Evolutionary conservation across 2,113 vertebrate species (phyloP).

Genomic region (Oxyruncus cristatus): DNA sequence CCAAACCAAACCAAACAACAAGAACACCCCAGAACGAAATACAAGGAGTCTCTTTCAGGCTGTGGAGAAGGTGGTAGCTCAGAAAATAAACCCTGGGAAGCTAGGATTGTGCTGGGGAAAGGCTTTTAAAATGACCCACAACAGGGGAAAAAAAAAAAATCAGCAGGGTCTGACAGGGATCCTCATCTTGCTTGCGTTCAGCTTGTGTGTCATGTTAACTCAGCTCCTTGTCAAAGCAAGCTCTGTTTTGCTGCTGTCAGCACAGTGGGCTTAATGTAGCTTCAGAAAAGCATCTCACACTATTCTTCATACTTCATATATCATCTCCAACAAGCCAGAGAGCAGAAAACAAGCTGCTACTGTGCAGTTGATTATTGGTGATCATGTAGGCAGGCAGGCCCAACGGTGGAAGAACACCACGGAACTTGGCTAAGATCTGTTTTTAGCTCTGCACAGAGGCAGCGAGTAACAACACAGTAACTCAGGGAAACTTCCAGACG

Average conservation of each 20-base stretch:
- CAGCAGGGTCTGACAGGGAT: background rate
- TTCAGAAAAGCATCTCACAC: constrained; percentile 59
- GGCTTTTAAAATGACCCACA: constrained; percentile 11
- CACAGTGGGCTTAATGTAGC: constrained; percentile 57
- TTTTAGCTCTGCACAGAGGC: background rate
- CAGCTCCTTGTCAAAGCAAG: constrained; percentile 55
- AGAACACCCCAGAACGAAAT: background rate
- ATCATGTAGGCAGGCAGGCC: background rate
- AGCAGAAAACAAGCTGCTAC: constrained; percentile 55
- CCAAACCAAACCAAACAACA: background rate
- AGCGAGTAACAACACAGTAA: background rate
- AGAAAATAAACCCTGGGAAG: background rate
- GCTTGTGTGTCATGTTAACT: constrained; percentile 34
- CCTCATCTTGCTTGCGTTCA: background rate
- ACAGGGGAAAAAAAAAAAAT: background rate
- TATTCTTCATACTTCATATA: constrained; percentile 41
- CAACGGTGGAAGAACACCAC: background rate
- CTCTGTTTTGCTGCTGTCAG: constrained; percentile 61
- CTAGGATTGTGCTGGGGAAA: background rate
- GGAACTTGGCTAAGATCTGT: background rate
- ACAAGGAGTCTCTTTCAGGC: background rate
- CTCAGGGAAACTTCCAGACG: background rate
- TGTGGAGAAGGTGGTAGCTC: background rate
- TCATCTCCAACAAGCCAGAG: constrained; percentile 53
- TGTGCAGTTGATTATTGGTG: constrained; percentile 12